Percentiles rank a stretch among this genome's conserved stretches.
phyloP scores from a whole-genome alignment of 2,797 vertebrate species.

The Notolabrus celidotus region DNA sequence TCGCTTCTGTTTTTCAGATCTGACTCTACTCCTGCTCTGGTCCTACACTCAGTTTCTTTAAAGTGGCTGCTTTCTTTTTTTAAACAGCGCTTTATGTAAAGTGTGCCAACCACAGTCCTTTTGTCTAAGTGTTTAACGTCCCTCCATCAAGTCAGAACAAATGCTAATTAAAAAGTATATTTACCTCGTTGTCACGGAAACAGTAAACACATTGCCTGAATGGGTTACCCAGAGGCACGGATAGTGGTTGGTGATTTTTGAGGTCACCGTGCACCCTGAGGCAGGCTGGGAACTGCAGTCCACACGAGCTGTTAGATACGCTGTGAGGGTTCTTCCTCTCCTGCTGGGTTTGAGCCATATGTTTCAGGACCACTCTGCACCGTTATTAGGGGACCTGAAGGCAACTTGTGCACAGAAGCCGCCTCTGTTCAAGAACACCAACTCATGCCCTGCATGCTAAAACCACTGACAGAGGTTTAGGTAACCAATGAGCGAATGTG shows the following conservation, averaged over 20 bases:
- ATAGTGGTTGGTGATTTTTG: conserved; percentile 54
- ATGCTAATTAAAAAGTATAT: conserved; percentile 29
- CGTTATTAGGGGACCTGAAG: conserved; percentile 37
- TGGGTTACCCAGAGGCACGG: conserved; percentile 64
- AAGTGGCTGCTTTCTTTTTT: conserved; percentile 30
- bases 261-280: conserved; percentile 66
- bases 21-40: background rate
- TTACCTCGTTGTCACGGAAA: conserved; percentile 57
- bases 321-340: conserved; percentile 43
- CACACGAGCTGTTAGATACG: conserved; percentile 55
- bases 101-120: conserved; percentile 20
- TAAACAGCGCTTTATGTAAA: conserved; percentile 9
- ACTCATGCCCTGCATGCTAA: conserved; percentile 21
- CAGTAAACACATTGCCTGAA: conserved; percentile 57
- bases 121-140: conserved; percentile 18
- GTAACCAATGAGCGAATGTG: conserved; percentile 36
- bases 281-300: conserved; percentile 73
- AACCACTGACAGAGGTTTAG: conserved; percentile 29
- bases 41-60: conserved; percentile 10
- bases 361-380: conserved; percentile 41
- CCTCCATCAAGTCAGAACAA: conserved; percentile 11
- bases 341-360: conserved; percentile 47
- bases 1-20: conserved; percentile 2
- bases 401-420: conserved; percentile 47
- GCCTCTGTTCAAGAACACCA: no score